A percentile compares a stretch with the other conserved stretches of the same genome.
These are phyloP conservation scores for Chrysolina haemoptera DNA, from an alignment of 2,888 invertebrate species.

Conservation along the genomic window DNA sequence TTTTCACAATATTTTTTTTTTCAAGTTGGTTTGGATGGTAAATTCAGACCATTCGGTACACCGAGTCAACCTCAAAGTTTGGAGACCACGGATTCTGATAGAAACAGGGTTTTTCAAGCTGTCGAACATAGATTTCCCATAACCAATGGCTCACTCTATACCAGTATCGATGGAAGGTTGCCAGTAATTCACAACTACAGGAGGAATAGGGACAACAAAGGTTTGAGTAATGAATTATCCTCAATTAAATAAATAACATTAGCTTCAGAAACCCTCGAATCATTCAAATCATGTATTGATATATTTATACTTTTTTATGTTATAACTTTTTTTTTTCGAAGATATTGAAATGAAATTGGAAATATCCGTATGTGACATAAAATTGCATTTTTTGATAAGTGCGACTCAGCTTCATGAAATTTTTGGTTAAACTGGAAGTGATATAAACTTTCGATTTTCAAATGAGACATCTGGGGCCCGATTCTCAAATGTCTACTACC, in stretches of 20 bases:
- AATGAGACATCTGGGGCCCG: too few relatives aligned
- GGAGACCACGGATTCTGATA: slow-evolving; percentile 60
- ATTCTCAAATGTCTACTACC: too few relatives aligned
- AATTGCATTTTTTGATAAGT: too few relatives aligned
- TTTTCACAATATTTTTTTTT: slow-evolving; percentile 21
- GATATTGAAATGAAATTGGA: too few relatives aligned
- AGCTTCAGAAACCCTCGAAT: too few relatives aligned
- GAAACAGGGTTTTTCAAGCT: slow-evolving; percentile 64
- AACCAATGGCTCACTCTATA: slow-evolving; percentile 74
- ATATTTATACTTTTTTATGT: too few relatives aligned
- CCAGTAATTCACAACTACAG: slow-evolving; percentile 72
- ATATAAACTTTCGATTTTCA: too few relatives aligned
- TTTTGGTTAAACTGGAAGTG: too few relatives aligned
- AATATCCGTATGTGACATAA: too few relatives aligned
- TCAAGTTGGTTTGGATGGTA: slow-evolving; percentile 73
- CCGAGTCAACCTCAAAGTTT: slow-evolving; percentile 66
- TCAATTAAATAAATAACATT: background rate
- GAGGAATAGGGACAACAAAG: slow-evolving; percentile 62
- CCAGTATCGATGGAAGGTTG: slow-evolving; percentile 71
- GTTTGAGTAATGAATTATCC: background rate
- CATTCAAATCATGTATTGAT: too few relatives aligned
- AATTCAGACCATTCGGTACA: slow-evolving; percentile 73
- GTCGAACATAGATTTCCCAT: slow-evolving; percentile 74
- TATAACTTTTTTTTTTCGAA: too few relatives aligned
- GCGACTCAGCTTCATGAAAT: too few relatives aligned